These are phyloP conservation scores for Bilobella aurantiaca DNA, from an alignment of 1,140 invertebrate species.

Conservation along the genomic window DNA sequence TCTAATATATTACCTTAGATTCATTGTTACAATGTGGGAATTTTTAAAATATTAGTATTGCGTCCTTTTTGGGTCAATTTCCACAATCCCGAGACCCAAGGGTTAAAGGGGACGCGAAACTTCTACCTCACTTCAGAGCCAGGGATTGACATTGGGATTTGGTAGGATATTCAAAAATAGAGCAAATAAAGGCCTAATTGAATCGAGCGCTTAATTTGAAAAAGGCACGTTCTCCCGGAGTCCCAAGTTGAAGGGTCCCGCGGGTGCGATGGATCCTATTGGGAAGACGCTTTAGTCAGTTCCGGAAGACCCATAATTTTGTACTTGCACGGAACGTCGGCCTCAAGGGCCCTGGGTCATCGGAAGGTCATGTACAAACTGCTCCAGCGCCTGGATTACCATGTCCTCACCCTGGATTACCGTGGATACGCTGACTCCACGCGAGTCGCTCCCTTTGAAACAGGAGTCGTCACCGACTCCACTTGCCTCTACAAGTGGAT, in stretches of 20 bases:
- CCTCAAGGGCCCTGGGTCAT: conserved; percentile 62
- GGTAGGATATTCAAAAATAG: conserved; percentile 39
- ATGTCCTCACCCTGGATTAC: conserved; percentile 84
- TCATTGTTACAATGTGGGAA: too few relatives aligned
- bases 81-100: conserved; percentile 46
- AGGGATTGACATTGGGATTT: conserved; percentile 49
- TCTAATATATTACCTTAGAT: too few relatives aligned
- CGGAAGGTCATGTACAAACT: conserved; percentile 72
- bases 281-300: conserved; percentile 39
- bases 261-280: conserved; percentile 37
- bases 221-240: conserved; percentile 51
- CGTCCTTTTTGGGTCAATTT: conserved; percentile 51
- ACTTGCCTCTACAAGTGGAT: conserved; percentile 67
- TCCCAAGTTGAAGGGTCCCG: conserved; percentile 40
- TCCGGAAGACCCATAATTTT: conserved; percentile 53
- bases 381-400: conserved; percentile 63
- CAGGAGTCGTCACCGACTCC: conserved; percentile 69
- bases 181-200: conserved; percentile 7
- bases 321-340: conserved; percentile 82
- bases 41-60: conserved; percentile 43
- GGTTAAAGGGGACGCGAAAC: conserved; percentile 51
- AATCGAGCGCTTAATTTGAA: conserved; percentile 29
- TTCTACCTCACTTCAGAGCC: conserved; percentile 59
- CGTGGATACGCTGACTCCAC: conserved; percentile 76
- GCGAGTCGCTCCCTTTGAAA: conserved; percentile 56